A percentile compares a stretch with the other conserved stretches of the same genome.
phyloP scores from a whole-genome alignment of 2,888 invertebrate genomes.

The Hypsopygia costalis region DNA sequence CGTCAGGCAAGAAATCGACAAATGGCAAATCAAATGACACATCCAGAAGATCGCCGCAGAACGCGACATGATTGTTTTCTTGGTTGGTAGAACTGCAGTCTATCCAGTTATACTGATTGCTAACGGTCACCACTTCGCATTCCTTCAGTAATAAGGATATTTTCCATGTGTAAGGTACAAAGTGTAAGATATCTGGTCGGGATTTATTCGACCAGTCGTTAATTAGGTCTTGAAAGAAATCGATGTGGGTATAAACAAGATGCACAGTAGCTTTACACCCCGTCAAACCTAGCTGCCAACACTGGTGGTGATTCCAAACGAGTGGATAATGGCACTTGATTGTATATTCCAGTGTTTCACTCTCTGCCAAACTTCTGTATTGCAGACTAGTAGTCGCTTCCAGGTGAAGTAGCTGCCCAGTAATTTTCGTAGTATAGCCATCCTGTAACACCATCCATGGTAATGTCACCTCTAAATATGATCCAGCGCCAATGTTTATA shows the following conservation, averaged over 20 bases:
- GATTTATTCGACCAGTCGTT: constrained; percentile 98
- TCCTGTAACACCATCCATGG: constrained; percentile 95
- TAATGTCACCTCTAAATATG: constrained; percentile 97
- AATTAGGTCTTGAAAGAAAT: constrained; percentile 97
- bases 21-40: constrained; percentile 97
- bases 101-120: constrained; percentile 99
- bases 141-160: constrained; percentile 95
- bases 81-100: constrained; percentile 98
- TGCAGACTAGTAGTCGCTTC: constrained; percentile 98
- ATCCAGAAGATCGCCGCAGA: constrained; percentile 96
- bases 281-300: constrained; percentile 94
- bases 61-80: constrained; percentile 96
- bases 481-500: constrained; percentile 96
- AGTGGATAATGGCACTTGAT: constrained; percentile 94
- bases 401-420: constrained; percentile 95
- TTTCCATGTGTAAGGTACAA: constrained; percentile 98
- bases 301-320: constrained; percentile 97
- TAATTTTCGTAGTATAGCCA: constrained; percentile 94
- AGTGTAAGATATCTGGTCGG: constrained; percentile 94
- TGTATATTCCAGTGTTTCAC: constrained; percentile 96
- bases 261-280: constrained; percentile 97
- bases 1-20: constrained; percentile 94
- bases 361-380: constrained; percentile 94
- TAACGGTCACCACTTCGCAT: constrained; percentile 95
- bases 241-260: constrained; percentile 96